Base-by-base conservation (phyloP, 2,888 invertebrate genomes). In the Coelopa pilipes region DNA sequence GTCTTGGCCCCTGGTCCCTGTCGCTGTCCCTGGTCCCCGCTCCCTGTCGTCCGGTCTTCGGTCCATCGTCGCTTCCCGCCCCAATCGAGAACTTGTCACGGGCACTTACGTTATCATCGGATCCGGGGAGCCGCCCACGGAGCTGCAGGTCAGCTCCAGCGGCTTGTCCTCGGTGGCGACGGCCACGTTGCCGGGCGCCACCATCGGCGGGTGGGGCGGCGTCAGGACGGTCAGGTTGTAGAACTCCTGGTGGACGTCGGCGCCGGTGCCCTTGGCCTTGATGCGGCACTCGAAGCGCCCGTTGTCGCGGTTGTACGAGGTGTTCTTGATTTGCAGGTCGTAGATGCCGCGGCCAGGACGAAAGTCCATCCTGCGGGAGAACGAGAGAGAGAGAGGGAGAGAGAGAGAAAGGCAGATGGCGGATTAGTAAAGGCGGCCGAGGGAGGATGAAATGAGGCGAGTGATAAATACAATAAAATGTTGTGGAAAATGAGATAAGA, bases 251-350 rank as follows among this genome's bases (percentile, higher is more conserved):
- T 96, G 95, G 80, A 96, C 90, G 87, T 94, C 94, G 76, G 91
- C 91, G 60, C 96, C 96, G 46, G 94, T 94, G 78, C 93, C 96
- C 81, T 91, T 93, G 76, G 92, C 95, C 89, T 93, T 95, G 83
- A 93, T 93, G 82, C 93, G 93, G 88, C 97, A 98, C 89, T 95
- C 96, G 89, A 96, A 97, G 82, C 93, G 92, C 71, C 96, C 97
- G 88, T 96, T 96, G 89, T 96, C 97, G 21, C 94, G 90, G 85
- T 93, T 95, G 89, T 96, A 97, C 69, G 95, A 94, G 66, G 96
- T 95, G 86, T 95, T 95, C 78, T 93, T 91, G 82, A 98, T 96
- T 87, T 93, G 90, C 82, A 98, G 90, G 89, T 97, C 96, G 89
- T 97, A 98, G 74, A 91, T 90, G 75, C 97, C 97, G 76, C 92